phyloP scores from a whole-genome alignment of 2,113 vertebrate species.

The Tamias sibiricus region DNA sequence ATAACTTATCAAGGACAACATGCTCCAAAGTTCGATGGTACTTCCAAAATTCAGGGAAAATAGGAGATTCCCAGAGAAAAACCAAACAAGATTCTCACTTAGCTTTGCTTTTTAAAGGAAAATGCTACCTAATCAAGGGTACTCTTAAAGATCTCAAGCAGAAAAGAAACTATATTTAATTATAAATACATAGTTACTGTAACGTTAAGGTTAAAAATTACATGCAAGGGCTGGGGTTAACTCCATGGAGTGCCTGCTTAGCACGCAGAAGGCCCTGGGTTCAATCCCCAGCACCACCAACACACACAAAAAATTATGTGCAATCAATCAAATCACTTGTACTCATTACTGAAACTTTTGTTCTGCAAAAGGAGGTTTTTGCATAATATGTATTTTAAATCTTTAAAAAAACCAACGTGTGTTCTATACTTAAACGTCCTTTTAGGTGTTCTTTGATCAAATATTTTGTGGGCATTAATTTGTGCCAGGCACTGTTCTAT shows the following conservation, averaged over 20 bases:
- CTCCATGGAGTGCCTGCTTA: background rate
- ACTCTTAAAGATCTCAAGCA: background rate
- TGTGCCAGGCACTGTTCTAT: background rate
- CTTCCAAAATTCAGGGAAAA: background rate
- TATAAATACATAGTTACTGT: background rate
- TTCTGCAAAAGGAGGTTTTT: background rate
- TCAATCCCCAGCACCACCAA: background rate
- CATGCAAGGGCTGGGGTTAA: background rate
- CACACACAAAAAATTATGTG: too few relatives aligned
- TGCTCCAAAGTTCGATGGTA: background rate
- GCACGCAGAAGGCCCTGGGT: background rate
- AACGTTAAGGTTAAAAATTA: slow-evolving; percentile 13
- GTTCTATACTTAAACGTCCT: background rate
- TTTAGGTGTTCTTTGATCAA: background rate
- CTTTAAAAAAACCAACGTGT: slow-evolving; percentile 1
- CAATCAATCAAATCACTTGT: background rate
- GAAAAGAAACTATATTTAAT: background rate
- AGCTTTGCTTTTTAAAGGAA: background rate
- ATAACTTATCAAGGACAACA: slow-evolving; percentile 2
- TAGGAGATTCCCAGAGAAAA: background rate
- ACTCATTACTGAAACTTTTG: background rate
- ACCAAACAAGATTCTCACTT: background rate
- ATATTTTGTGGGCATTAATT: background rate
- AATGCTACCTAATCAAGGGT: background rate
- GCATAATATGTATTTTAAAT: background rate